Base-by-base conservation (phyloP, 1,140 invertebrate species). In the Thereuonema tuberculata region DNA sequence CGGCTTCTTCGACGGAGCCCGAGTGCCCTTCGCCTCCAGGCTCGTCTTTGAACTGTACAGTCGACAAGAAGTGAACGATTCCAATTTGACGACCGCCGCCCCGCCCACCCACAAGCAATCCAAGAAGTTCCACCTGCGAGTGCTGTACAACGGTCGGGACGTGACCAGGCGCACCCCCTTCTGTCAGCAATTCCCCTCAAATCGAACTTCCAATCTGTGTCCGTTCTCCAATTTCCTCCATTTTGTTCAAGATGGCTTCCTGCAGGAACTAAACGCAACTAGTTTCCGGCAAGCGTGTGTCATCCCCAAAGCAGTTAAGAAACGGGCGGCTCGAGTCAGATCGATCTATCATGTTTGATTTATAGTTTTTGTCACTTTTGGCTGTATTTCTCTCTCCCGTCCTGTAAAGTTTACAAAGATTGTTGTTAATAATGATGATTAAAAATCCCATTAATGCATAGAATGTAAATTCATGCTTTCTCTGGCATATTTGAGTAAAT, bases 61-160 rank as follows among this genome's bases (percentile, higher is more conserved):
- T 48, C 65, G 64, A 55, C 60, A 57, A 31, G n/a, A n/a, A n/a
- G n/a, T n/a, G n/a, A n/a, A n/a, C n/a, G n/a, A 61, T 65, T 26
- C 60, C 66, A 43, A 48, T 56, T n/a, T n/a, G n/a, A n/a, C n/a
- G n/a, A 2, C 48, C 50, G 24, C 53, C 31, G 14, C 49, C 17
- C 52, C 48, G 14, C 12, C 50, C 24, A 59, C 60, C 9, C 1
- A 31, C 49, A 25, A 56, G n/a, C 64, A 62, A 57, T 80, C 79
- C 0, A 78, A 80, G 65, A 81, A 84, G 69, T 86, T 84, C 71
- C 87, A 85, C 68, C 89, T 93, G 65, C 80, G 88, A 1, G 74
- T 93, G 1, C 72, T 96, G 24, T 84, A 86, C 62, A 93, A 95
- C 70, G 93, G 93, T 0, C 81, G 81, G 61, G 89, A 93, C 72